Evolutionary conservation across 2,113 vertebrate species (phyloP).

Genomic region (Embiotoca jacksoni): DNA sequence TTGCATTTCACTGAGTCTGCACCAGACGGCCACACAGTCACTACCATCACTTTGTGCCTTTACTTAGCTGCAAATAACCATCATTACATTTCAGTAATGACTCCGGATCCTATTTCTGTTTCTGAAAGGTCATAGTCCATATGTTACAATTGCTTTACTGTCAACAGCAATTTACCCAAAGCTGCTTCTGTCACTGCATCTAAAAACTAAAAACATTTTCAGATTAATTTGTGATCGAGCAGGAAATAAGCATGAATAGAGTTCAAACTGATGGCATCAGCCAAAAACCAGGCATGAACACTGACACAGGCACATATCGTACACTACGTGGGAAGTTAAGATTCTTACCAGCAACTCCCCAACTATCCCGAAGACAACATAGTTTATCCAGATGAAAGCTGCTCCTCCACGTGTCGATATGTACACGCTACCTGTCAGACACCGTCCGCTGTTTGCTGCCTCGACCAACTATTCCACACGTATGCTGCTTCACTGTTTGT

Average conservation of each 20-base stretch:
- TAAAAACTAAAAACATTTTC: slow-evolving; percentile 6
- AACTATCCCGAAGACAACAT: slow-evolving; percentile 68
- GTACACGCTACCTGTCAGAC: slow-evolving; percentile 35
- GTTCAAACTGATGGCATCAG: neutral
- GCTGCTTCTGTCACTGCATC: neutral
- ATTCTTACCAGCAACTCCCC: slow-evolving; percentile 66
- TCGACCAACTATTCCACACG: slow-evolving; percentile 42
- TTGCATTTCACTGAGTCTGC: too few relatives aligned
- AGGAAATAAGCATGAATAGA: neutral
- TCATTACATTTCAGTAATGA: slow-evolving; percentile 1
- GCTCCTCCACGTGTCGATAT: slow-evolving; percentile 53
- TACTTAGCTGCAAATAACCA: slow-evolving; percentile 11
- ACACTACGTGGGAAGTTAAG: slow-evolving; percentile 13
- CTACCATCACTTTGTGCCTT: slow-evolving; percentile 28
- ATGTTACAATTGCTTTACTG: neutral
- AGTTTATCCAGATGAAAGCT: slow-evolving; percentile 48
- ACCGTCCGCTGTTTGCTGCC: slow-evolving; percentile 12
- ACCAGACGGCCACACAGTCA: slow-evolving; percentile 23
- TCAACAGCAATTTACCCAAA: neutral
- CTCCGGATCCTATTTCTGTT: slow-evolving; percentile 6
- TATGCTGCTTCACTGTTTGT: slow-evolving; percentile 56
- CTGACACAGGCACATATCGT: neutral
- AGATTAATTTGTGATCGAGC: slow-evolving; percentile 15
- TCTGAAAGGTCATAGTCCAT: neutral
- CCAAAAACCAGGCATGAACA: neutral